Conservation (phyloP, 2,113 vertebrate genomes). For the Plecturocebus donacophilus region DNA sequence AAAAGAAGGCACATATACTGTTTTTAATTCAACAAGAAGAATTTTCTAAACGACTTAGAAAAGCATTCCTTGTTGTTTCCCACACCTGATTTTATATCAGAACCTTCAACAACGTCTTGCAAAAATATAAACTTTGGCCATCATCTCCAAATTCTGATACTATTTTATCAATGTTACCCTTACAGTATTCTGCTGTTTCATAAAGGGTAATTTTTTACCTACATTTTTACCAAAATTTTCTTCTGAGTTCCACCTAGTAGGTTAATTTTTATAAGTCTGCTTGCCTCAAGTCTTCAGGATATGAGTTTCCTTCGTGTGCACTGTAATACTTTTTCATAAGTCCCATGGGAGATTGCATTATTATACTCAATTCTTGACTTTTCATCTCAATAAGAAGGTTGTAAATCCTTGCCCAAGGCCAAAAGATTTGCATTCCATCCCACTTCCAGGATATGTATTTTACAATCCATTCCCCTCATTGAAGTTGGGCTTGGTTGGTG, state of each 20-base stretch:
- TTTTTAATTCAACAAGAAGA: neutral
- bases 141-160: neutral
- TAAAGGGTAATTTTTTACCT: neutral
- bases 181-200: neutral
- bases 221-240: neutral
- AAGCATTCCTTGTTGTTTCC: neutral
- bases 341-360: neutral
- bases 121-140: neutral
- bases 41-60: neutral
- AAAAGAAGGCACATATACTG: neutral
- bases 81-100: neutral
- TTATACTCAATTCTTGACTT: neutral
- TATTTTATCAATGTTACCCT: neutral
- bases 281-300: neutral
- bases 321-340: neutral
- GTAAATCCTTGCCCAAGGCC: neutral
- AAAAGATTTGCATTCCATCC: neutral
- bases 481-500: neutral
- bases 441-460: neutral
- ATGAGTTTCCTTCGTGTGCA: neutral
- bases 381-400: neutral
- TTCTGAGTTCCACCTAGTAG: neutral
- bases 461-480: neutral
- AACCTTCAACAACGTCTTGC: neutral
- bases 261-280: neutral